Conservation (phyloP, 2,113 vertebrate species). For the Orthonyx spaldingii region DNA sequence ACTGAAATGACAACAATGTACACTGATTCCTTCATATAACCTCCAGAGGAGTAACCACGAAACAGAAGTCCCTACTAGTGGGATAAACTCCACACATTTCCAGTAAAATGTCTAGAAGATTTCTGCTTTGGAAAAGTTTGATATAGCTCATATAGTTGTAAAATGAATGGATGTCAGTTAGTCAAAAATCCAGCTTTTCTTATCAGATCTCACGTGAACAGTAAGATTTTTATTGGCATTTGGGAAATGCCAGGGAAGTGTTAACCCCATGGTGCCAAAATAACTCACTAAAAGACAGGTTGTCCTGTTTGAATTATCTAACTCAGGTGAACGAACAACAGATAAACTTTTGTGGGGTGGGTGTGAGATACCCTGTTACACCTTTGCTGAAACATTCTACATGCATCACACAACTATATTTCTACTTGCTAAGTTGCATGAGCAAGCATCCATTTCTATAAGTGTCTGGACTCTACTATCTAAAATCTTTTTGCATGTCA, state of each 20-base stretch:
- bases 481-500: neutral
- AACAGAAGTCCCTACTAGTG: neutral
- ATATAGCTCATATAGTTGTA: neutral
- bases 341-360: neutral
- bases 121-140: neutral
- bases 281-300: too few relatives aligned
- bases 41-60: fast-evolving
- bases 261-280: neutral
- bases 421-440: neutral
- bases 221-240: neutral
- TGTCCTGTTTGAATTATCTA: neutral
- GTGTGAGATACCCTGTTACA: neutral
- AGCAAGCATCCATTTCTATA: neutral
- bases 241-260: neutral
- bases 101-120: neutral
- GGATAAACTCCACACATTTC: neutral
- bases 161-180: neutral
- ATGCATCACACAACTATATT: neutral
- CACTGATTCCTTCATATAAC: neutral
- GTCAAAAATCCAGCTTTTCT: neutral
- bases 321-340: neutral
- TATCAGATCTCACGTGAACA: neutral
- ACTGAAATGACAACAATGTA: neutral
- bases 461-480: neutral
- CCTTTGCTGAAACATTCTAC: neutral